These are phyloP conservation scores for Panurus biarmicus DNA, from an alignment of 2,113 vertebrate genomes.

Conservation along the genomic window DNA sequence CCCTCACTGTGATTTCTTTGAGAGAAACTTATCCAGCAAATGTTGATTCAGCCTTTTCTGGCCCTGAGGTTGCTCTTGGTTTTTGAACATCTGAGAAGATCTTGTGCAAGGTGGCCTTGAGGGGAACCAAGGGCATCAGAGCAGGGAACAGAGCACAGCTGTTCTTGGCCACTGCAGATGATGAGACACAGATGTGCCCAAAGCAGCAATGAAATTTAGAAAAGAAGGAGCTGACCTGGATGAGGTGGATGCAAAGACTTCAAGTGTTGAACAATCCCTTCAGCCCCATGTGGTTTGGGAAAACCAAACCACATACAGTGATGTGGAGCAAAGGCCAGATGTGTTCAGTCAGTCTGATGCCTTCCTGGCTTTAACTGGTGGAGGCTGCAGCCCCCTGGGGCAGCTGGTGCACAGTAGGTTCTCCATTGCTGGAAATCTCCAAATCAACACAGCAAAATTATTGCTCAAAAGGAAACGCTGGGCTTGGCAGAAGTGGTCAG, in stretches of 20 bases:
- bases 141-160: background rate
- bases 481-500: background rate
- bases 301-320: background rate
- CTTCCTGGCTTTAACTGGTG: background rate
- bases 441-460: background rate
- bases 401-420: background rate
- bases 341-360: background rate
- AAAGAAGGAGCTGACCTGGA: background rate
- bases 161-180: background rate
- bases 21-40: background rate
- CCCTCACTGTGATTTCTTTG: background rate
- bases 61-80: background rate
- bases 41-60: background rate
- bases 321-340: background rate
- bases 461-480: background rate
- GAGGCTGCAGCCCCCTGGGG: background rate
- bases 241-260: background rate
- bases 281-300: background rate
- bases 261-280: background rate
- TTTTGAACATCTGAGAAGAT: background rate
- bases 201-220: background rate
- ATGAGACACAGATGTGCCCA: background rate
- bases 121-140: background rate
- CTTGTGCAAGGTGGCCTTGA: background rate
- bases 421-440: background rate